These are phyloP conservation scores for Epinotia brunnichana DNA, from an alignment of 2,888 invertebrate species.

Conservation along the genomic window DNA sequence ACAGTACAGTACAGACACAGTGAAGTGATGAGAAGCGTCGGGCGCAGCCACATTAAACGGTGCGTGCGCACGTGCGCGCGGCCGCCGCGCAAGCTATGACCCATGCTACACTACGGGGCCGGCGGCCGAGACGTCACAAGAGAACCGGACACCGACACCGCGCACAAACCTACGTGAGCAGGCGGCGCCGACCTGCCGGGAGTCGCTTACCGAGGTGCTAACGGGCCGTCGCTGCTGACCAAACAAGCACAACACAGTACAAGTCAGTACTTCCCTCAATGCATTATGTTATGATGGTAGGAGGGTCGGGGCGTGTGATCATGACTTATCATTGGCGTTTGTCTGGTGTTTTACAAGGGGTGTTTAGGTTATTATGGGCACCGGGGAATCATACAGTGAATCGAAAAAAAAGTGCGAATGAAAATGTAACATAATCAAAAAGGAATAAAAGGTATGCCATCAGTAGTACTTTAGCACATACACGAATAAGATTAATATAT, in stretches of 20 bases:
- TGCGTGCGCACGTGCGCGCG: constrained; percentile 73
- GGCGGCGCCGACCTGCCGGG: constrained; percentile 62
- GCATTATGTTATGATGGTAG: constrained; percentile 64
- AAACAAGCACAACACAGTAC: constrained; percentile 83
- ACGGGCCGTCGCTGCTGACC: constrained; percentile 83
- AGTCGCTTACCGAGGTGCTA: constrained; percentile 82
- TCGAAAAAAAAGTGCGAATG: constrained; percentile 30
- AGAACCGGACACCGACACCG: constrained; percentile 76
- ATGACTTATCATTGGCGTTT: constrained; percentile 49
- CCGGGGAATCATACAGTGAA: constrained; percentile 24
- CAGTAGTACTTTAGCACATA: constrained; percentile 14
- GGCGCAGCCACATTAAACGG: constrained; percentile 84
- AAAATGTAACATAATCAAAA: constrained; percentile 33
- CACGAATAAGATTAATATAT: not conserved
- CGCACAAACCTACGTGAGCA: constrained; percentile 68
- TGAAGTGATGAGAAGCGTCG: constrained; percentile 83
- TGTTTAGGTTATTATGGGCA: constrained; percentile 28
- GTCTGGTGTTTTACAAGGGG: constrained; percentile 30
- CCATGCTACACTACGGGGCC: constrained; percentile 78
- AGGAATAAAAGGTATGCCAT: constrained; percentile 11
- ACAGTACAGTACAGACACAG: constrained; percentile 82
- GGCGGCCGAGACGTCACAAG: constrained; percentile 82
- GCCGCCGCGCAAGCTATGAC: constrained; percentile 83
- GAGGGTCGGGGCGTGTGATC: constrained; percentile 57
- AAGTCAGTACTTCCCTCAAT: constrained; percentile 80